Evolutionary conservation across 2,888 invertebrate genomes (phyloP), one percentile per base, ranked within the genome.

Genomic region (Aleiodes testaceus): DNA sequence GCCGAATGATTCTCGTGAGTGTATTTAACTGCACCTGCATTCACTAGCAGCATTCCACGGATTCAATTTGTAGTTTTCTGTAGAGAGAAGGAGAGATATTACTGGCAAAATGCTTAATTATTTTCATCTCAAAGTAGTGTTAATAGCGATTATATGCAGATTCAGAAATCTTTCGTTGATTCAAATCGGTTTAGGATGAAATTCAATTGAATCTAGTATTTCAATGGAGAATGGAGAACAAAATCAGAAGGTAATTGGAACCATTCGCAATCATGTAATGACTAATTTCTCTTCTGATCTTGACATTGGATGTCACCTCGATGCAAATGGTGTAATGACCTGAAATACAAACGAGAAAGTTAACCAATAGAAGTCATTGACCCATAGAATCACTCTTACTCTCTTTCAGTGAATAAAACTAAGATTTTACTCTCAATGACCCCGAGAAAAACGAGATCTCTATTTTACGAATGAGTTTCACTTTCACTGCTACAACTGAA

Each of bases 11-110:
- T 53, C 53, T 53, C 53, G 14, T 14, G 53, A 53, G 53, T 53
- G 53, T 53, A 53, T 53, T 53, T 53, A 53, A 53, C 53, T 53
- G 12, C 26, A 53, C 52, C 52, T 20, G 52, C 53, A 53, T 53
- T 53, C 53, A 53, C 30, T 12, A 26, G 14, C 30, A 11, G 30
- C 26, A 53, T 53, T 53, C 53, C 26, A 12, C n/a, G 30, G 20
- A 53, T 53, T 53, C 53, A 26, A 53, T 26, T 53, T 53, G 53
- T 53, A 22, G n/a, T 36, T 36, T 6, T 7, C 36, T 11, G 14
- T 53, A 18, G 22, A n/a, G n/a, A 11, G 22, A 22, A n/a, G 4
- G 36, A 1, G 11, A 9, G 36, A 36, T 36, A 36, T 36, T 36
- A 36, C n/a, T n/a, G 22, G 22, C 1, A 9, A 16, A 52, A 52